Conservation (phyloP, 1,140 invertebrate species). For the Drosophila ficusphila region DNA sequence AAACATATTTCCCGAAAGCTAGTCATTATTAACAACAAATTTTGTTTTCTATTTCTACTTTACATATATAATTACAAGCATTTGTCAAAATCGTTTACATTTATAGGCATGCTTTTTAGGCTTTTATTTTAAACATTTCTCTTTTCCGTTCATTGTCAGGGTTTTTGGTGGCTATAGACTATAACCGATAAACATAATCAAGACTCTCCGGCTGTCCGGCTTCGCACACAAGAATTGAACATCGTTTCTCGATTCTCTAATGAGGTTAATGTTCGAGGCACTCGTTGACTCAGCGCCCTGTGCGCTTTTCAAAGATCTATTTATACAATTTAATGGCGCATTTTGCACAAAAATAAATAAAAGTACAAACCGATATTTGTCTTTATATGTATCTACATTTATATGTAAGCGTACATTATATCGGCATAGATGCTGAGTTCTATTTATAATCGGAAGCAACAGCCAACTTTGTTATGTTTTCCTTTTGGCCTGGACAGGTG, state of each 20-base stretch:
- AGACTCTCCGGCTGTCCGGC: constrained; percentile 30
- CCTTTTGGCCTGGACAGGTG: constrained; percentile 47
- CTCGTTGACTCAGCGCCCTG: constrained; percentile 67
- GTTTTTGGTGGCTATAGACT: not conserved
- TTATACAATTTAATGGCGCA: constrained; percentile 78
- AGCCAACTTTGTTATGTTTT: constrained; percentile 25
- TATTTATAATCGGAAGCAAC: constrained; percentile 54
- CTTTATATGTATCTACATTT: constrained; percentile 14
- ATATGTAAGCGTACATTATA: constrained; percentile 20
- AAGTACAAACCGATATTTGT: constrained; percentile 63
- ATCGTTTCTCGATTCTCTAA: constrained; percentile 69
- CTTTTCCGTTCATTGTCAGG: constrained; percentile 1
- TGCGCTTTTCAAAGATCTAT: constrained; percentile 74
- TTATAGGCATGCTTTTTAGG: not conserved
- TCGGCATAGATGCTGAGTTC: constrained; percentile 29
- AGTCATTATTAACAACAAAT: constrained; percentile 31
- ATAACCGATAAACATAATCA: constrained; percentile 6
- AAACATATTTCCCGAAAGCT: constrained; percentile 44
- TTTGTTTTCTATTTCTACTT: not conserved
- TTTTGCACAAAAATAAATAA: constrained; percentile 78
- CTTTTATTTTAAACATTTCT: not conserved
- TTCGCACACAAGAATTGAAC: constrained; percentile 26
- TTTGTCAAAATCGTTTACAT: not conserved
- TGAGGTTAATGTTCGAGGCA: constrained; percentile 79
- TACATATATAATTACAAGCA: not conserved